These are phyloP conservation scores for Dallia pectoralis DNA, from an alignment of 2,797 vertebrate species.

Conservation along the genomic window DNA sequence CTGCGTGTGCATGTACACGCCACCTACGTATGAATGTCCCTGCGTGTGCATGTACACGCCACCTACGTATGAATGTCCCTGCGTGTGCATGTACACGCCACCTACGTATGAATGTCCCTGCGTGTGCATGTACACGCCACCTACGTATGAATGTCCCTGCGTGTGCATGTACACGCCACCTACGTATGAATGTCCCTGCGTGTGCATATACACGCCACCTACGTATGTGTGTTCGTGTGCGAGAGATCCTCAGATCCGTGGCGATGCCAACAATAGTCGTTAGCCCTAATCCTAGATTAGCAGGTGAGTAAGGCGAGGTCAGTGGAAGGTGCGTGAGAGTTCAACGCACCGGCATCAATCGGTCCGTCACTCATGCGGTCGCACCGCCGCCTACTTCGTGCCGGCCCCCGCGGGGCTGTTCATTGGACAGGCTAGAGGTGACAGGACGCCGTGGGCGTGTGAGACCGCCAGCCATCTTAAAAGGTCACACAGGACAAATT, in stretches of 20 bases:
- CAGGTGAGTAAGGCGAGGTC: background rate
- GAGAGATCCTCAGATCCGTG: background rate
- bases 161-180: background rate
- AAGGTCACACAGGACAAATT: slow-evolving; percentile 38
- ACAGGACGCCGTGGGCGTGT: slow-evolving; percentile 29
- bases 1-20: background rate
- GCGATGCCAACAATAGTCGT: background rate
- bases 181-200: background rate
- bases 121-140: too few species aligned
- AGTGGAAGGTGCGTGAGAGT: background rate
- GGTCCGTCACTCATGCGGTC: background rate
- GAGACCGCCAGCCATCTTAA: slow-evolving; percentile 28
- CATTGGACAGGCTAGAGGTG: slow-evolving; percentile 40
- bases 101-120: too few species aligned
- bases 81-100: background rate
- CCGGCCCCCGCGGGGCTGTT: slow-evolving; percentile 45
- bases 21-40: background rate
- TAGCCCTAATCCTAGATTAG: background rate
- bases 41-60: too few species aligned
- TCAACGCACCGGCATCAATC: background rate
- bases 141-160: background rate
- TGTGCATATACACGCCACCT: background rate
- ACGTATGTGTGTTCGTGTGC: background rate
- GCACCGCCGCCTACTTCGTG: slow-evolving; percentile 16
- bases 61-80: background rate